Conservation (phyloP, 2,888 invertebrate species). For the Drosophila kambysellisi region DNA sequence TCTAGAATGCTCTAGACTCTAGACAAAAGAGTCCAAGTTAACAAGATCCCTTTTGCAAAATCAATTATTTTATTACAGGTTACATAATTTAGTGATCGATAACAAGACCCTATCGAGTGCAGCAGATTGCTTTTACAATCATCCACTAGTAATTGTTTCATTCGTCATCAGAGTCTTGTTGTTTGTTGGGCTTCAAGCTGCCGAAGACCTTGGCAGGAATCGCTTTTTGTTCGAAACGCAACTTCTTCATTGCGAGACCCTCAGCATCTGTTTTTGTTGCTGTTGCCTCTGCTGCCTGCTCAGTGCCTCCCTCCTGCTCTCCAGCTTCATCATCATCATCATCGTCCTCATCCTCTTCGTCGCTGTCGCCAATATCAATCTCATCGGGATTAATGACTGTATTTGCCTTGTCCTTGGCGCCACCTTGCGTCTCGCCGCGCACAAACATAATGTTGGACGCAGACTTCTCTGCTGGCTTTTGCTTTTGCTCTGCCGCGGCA, state of each 20-base stretch:
- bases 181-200: slow-evolving; percentile 86
- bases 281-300: slow-evolving; percentile 86
- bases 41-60: background rate
- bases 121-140: background rate
- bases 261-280: slow-evolving; percentile 85
- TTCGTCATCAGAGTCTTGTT: slow-evolving; percentile 78
- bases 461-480: slow-evolving; percentile 69
- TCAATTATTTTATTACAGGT: background rate
- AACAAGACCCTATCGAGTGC: background rate
- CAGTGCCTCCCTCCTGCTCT: slow-evolving; percentile 85
- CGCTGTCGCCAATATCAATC: slow-evolving; percentile 92
- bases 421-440: slow-evolving; percentile 93
- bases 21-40: background rate
- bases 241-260: slow-evolving; percentile 87
- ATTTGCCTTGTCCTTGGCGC: slow-evolving; percentile 87
- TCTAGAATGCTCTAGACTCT: background rate
- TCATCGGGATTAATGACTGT: slow-evolving; percentile 94
- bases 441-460: slow-evolving; percentile 92
- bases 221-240: slow-evolving; percentile 92
- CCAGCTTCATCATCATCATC: slow-evolving; percentile 86
- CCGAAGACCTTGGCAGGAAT: slow-evolving; percentile 97
- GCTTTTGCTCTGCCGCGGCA: slow-evolving; percentile 60
- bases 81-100: background rate
- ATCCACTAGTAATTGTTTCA: slow-evolving; percentile 7
- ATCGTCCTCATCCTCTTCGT: slow-evolving; percentile 88